A percentile compares a stretch with the other conserved stretches of the same genome.
phyloP scores from a whole-genome alignment of 2,888 invertebrate genomes.

The Corythucha ciliata region DNA sequence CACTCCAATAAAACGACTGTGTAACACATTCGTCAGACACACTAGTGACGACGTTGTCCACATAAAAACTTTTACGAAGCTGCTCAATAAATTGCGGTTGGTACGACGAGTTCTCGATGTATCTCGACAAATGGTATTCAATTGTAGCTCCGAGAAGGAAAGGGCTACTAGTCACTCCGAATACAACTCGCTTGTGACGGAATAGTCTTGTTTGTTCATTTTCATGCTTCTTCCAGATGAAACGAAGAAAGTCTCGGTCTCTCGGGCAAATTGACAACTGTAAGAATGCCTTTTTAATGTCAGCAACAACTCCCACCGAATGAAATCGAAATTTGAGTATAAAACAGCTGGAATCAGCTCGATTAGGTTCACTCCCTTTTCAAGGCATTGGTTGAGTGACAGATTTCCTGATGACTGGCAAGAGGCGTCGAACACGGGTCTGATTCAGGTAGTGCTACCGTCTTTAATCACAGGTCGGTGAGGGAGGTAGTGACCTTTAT shows the following conservation, averaged over 20 bases:
- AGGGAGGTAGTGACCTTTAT: conserved; percentile 14
- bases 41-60: conserved; percentile 3
- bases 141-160: conserved; percentile 17
- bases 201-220: background rate
- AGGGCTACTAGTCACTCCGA: conserved; percentile 18
- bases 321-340: conserved; percentile 10
- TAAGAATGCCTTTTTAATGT: conserved; percentile 15
- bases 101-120: background rate
- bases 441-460: conserved; percentile 7
- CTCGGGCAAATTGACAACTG: conserved; percentile 12
- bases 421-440: conserved; percentile 19
- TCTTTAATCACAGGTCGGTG: conserved; percentile 19
- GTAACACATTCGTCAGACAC: too few species aligned
- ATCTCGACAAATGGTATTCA: background rate
- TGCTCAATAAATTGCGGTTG: too few species aligned
- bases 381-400: conserved; percentile 12
- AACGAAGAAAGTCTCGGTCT: conserved; percentile 21
- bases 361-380: conserved; percentile 16
- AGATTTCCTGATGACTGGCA: background rate
- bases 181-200: conserved; percentile 19
- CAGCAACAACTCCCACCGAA: conserved; percentile 13
- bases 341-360: conserved; percentile 12
- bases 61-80: conserved; percentile 15
- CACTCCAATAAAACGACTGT: conserved; percentile 34
- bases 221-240: conserved; percentile 17